phyloP scores from a whole-genome alignment of 2,888 invertebrate genomes.

The Perizoma affinitatum region DNA sequence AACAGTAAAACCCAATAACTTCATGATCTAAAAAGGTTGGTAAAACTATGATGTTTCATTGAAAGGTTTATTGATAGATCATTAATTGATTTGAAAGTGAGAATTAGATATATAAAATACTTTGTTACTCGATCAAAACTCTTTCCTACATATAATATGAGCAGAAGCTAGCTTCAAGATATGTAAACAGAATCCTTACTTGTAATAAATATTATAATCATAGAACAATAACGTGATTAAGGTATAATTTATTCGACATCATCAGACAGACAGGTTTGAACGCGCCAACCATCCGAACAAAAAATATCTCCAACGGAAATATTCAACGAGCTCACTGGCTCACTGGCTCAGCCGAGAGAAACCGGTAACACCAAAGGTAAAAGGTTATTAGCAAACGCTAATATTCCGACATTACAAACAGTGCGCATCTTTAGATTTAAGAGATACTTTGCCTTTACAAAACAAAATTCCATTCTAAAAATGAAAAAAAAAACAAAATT shows the following conservation, averaged over 20 bases:
- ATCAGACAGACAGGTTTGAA: slow-evolving; percentile 73
- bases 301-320: slow-evolving; percentile 68
- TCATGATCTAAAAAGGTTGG: slow-evolving; percentile 3
- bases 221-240: slow-evolving; percentile 52
- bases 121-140: neutral
- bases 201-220: slow-evolving; percentile 28
- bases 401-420: slow-evolving; percentile 50
- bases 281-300: slow-evolving; percentile 56
- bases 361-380: slow-evolving; percentile 72
- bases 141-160: neutral
- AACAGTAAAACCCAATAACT: neutral
- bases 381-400: slow-evolving; percentile 69
- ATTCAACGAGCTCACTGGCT: slow-evolving; percentile 56
- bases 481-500: neutral
- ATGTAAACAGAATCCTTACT: slow-evolving; percentile 6
- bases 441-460: slow-evolving; percentile 18
- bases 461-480: slow-evolving; percentile 11
- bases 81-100: neutral
- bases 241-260: slow-evolving; percentile 54
- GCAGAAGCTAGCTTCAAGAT: neutral
- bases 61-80: slow-evolving; percentile 8
- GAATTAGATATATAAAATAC: slow-evolving; percentile 12
- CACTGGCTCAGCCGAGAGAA: slow-evolving; percentile 52
- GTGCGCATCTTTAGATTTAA: slow-evolving; percentile 26
- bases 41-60: too few relatives aligned